Evolutionary conservation across 2,113 vertebrate species (phyloP).

Genomic region (Oncorhynchus nerka): DNA sequence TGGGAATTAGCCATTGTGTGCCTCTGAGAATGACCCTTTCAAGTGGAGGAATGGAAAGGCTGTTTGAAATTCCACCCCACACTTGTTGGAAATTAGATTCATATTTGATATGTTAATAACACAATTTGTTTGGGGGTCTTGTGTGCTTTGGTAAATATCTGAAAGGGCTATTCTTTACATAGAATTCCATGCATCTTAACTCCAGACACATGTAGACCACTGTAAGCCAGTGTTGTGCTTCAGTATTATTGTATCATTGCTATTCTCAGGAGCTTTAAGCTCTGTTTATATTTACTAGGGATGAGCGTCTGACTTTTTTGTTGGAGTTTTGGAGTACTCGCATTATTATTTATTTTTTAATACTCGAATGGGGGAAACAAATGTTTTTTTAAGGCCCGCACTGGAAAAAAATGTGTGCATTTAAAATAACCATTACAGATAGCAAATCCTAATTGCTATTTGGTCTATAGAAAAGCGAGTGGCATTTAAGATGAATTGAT

Average conservation of each 20-base stretch:
- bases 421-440: too few relatives aligned
- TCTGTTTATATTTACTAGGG: not conserved
- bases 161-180: not conserved
- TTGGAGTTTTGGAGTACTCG: too few relatives aligned
- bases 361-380: too few relatives aligned
- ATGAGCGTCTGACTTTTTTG: too few relatives aligned
- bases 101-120: constrained; percentile 3
- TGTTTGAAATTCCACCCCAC: not conserved
- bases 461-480: not conserved
- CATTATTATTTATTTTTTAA: too few relatives aligned
- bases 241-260: not conserved
- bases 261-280: not conserved
- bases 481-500: too few relatives aligned
- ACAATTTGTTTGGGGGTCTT: not conserved
- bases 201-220: not conserved
- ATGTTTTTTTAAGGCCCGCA: too few relatives aligned
- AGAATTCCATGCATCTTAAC: not conserved
- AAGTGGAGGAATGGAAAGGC: not conserved
- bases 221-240: not conserved
- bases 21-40: not conserved
- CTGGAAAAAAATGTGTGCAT: too few relatives aligned
- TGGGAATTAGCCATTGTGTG: too few relatives aligned
- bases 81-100: not conserved
- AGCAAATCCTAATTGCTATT: not conserved
- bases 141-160: not conserved